These are phyloP conservation scores for Cladorhizidae sp. DNA, from an alignment of 37 sponge, comb jelly and placozoan genomes.

Conservation along the genomic window DNA sequence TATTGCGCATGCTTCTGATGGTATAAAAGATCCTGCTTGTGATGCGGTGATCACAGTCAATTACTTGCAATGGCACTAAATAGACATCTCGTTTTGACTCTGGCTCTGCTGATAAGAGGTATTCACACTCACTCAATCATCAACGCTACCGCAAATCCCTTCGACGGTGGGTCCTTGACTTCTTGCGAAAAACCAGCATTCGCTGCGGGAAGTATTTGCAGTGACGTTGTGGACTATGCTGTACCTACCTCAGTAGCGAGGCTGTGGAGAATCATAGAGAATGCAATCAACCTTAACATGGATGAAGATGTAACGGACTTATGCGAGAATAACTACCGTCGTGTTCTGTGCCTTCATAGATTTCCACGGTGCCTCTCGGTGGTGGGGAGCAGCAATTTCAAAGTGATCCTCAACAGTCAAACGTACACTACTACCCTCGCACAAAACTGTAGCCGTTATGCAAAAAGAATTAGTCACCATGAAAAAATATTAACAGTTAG, in stretches of 20 bases:
- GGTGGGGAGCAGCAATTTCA: background rate
- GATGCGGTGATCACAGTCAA: too few species aligned
- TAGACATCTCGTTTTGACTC: too few species aligned
- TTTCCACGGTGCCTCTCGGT: constrained; percentile 11
- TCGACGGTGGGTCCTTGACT: constrained; percentile 3
- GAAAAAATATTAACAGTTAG: too few species aligned
- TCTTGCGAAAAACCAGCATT: constrained; percentile 9
- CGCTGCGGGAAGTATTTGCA: background rate
- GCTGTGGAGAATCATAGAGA: constrained; percentile 5
- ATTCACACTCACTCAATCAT: background rate
- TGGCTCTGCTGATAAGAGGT: too few species aligned
- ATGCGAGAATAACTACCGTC: background rate
- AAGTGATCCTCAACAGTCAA: background rate
- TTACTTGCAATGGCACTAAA: too few species aligned
- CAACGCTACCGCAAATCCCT: background rate
- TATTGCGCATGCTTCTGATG: too few species aligned
- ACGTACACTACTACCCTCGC: background rate
- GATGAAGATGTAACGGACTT: background rate
- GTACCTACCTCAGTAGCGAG: constrained; percentile 16
- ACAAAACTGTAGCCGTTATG: background rate
- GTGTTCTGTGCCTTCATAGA: background rate
- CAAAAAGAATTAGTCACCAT: too few species aligned
- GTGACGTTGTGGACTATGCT: background rate
- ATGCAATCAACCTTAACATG: background rate
- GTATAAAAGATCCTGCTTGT: too few species aligned